Evolutionary conservation across 1,140 invertebrate genomes (phyloP).

Genomic region (Drosophila nasuta): DNA sequence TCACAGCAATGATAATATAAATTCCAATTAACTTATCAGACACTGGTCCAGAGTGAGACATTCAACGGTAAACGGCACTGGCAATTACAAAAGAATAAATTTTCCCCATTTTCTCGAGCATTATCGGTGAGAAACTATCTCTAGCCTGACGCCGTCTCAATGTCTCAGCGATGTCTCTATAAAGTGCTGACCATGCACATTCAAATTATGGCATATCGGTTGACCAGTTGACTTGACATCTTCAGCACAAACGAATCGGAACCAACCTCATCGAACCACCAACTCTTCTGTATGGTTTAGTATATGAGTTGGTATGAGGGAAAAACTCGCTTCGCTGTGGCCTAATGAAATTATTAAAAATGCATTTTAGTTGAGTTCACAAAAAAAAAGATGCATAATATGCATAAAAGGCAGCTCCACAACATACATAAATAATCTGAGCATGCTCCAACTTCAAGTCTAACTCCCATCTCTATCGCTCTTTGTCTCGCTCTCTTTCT

Average conservation of each 20-base stretch:
- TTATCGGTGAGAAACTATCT: slow-evolving; percentile 81
- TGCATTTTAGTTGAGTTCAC: slow-evolving; percentile 59
- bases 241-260: background rate
- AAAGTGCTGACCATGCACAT: slow-evolving; percentile 69
- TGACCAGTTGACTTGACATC: slow-evolving; percentile 56
- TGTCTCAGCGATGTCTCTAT: slow-evolving; percentile 66
- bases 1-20: slow-evolving; percentile 76
- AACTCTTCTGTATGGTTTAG: background rate
- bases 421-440: slow-evolving; percentile 68
- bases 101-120: slow-evolving; percentile 26
- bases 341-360: slow-evolving; percentile 83
- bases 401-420: slow-evolving; percentile 48
- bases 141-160: slow-evolving; percentile 42
- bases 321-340: slow-evolving; percentile 42
- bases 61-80: slow-evolving; percentile 77
- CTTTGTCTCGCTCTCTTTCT: background rate
- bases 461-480: background rate
- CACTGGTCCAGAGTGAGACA: slow-evolving; percentile 57
- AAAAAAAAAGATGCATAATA: slow-evolving; percentile 47
- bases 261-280: background rate
- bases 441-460: background rate
- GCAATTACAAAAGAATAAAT: slow-evolving; percentile 76
- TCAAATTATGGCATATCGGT: slow-evolving; percentile 78
- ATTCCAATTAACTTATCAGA: slow-evolving; percentile 76
- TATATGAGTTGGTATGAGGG: background rate